Conservation (phyloP, 2,113 vertebrate species). For the Apeltes quadracus region DNA sequence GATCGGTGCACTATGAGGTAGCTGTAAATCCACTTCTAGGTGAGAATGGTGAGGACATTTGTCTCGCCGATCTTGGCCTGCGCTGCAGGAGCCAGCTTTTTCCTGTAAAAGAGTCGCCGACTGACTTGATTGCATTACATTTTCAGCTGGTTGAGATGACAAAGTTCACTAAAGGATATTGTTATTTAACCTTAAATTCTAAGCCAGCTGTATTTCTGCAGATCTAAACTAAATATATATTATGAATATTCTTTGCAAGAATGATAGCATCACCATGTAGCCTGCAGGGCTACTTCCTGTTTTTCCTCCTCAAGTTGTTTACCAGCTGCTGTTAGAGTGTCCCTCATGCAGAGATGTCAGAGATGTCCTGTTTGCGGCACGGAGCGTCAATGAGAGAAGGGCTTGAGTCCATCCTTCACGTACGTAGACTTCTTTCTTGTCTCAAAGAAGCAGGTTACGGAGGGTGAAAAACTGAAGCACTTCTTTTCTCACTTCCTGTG, state of each 20-base stretch:
- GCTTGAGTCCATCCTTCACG: constrained; percentile 29
- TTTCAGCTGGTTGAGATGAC: background rate
- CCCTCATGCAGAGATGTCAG: background rate
- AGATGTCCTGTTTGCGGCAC: background rate
- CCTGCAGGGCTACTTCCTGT: background rate
- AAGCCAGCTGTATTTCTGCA: background rate
- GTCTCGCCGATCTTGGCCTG: background rate
- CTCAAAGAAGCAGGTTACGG: background rate
- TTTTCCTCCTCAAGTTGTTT: background rate
- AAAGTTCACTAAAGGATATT: background rate
- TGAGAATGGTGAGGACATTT: background rate
- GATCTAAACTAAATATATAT: background rate
- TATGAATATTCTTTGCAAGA: background rate
- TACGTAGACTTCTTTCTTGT: background rate
- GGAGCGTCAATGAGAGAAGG: background rate
- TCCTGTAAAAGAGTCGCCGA: constrained; percentile 1
- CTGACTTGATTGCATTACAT: constrained; percentile 8
- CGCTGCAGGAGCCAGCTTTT: background rate
- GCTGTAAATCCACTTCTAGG: constrained; percentile 54
- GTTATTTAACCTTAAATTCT: background rate
- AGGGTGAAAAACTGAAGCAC: background rate
- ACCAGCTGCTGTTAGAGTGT: background rate
- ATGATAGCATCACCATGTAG: background rate
- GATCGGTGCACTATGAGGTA: constrained; percentile 13
- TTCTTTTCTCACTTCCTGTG: constrained; percentile 25